These are phyloP conservation scores for Dasypogon diadema DNA, from an alignment of 2,888 invertebrate species.

Conservation along the genomic window DNA sequence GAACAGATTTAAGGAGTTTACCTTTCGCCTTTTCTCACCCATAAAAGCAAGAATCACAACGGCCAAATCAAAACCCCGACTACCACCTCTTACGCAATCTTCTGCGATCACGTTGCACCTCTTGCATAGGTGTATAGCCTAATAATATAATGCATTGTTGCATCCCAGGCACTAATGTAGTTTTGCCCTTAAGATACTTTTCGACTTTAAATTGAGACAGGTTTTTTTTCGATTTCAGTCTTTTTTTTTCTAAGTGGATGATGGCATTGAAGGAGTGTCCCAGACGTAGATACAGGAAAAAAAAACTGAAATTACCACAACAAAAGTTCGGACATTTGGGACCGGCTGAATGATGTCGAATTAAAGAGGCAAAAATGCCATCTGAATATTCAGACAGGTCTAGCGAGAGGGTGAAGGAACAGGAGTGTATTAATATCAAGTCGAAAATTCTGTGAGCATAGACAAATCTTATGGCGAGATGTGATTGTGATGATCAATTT, in stretches of 20 bases:
- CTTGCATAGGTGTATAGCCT: too few relatives aligned
- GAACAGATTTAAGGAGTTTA: not conserved
- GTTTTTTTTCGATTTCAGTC: slow-evolving; percentile 46
- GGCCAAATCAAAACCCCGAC: not conserved
- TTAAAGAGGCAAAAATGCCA: slow-evolving; percentile 52
- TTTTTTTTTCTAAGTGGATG: slow-evolving; percentile 13
- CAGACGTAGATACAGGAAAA: not conserved
- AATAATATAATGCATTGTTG: not conserved
- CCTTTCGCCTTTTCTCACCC: slow-evolving; percentile 41
- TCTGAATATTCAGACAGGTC: slow-evolving; percentile 45
- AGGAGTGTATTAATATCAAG: not conserved
- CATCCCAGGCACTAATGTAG: not conserved
- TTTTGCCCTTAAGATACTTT: not conserved
- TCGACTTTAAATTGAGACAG: slow-evolving; percentile 45
- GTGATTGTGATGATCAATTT: not conserved
- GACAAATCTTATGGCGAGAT: not conserved
- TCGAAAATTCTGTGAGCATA: not conserved
- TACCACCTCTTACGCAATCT: not conserved
- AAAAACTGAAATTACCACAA: slow-evolving; percentile 52
- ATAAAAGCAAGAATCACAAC: not conserved
- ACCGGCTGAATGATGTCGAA: slow-evolving; percentile 52
- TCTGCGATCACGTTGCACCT: not conserved
- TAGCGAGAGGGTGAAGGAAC: not conserved
- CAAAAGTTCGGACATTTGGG: slow-evolving; percentile 49
- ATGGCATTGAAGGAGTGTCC: slow-evolving; percentile 1